Evolutionary conservation across 2,797 vertebrate species (phyloP).

Genomic region (Phyllotis vaccarum): DNA sequence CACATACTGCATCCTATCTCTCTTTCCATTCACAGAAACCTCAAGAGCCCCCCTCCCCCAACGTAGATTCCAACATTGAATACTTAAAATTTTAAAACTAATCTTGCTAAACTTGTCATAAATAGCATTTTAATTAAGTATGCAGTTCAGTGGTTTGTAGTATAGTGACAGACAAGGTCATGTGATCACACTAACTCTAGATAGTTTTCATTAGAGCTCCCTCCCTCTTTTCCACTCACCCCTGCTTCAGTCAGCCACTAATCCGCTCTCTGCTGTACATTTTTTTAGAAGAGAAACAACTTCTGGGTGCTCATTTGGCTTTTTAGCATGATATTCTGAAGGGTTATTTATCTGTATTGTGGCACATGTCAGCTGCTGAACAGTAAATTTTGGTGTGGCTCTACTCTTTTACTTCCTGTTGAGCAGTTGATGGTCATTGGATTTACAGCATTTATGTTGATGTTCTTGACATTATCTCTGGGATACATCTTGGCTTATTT

Average conservation of each 20-base stretch:
- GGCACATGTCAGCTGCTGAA: background rate
- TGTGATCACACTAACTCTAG: background rate
- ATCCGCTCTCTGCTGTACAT: background rate
- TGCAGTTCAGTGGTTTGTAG: background rate
- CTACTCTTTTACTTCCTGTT: background rate
- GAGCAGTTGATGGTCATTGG: background rate
- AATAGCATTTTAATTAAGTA: background rate
- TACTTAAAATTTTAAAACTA: conserved; percentile 10
- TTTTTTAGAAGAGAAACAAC: conserved; percentile 13
- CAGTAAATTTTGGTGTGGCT: background rate
- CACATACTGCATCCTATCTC: no score
- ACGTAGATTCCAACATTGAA: conserved; percentile 2
- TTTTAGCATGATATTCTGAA: conserved; percentile 20
- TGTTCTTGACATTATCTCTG: background rate
- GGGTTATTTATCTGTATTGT: background rate
- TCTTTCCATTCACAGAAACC: background rate
- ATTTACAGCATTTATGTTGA: background rate
- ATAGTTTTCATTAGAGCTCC: background rate
- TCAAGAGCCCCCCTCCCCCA: background rate
- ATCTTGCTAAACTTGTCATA: background rate
- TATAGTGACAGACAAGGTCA: background rate
- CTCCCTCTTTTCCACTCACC: background rate
- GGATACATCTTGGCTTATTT: background rate
- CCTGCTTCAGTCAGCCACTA: background rate
- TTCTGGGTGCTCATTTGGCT: background rate